These are phyloP conservation scores for Alviniconcha marisindica DNA, from an alignment of 1,140 invertebrate species.

Conservation along the genomic window DNA sequence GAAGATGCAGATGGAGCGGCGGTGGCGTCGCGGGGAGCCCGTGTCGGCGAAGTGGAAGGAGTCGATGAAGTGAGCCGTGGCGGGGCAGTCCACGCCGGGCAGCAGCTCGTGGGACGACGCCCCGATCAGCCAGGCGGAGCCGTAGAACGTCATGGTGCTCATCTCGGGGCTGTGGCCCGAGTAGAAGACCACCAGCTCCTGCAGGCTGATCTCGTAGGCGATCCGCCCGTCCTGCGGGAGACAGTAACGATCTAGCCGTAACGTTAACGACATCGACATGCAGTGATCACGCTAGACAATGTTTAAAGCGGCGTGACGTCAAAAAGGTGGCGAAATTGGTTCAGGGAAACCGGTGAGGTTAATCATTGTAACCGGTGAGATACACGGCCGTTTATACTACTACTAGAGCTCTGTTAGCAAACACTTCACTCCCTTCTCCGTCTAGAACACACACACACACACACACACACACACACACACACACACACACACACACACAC, in stretches of 20 bases:
- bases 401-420: too few relatives aligned
- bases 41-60: conserved; percentile 59
- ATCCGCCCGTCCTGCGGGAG: conserved; percentile 52
- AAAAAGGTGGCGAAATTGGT: too few relatives aligned
- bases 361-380: too few relatives aligned
- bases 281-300: too few relatives aligned
- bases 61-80: conserved; percentile 64
- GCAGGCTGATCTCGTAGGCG: conserved; percentile 70
- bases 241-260: too few relatives aligned
- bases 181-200: conserved; percentile 69
- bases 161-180: conserved; percentile 64
- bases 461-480: too few relatives aligned
- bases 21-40: conserved; percentile 48
- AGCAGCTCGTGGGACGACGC: conserved; percentile 63
- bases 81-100: conserved; percentile 68
- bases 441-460: too few relatives aligned
- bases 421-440: too few relatives aligned
- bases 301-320: neutral
- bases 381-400: too few relatives aligned
- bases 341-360: too few relatives aligned
- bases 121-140: conserved; percentile 64
- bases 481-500: conserved; percentile 1
- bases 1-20: conserved; percentile 71
- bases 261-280: too few relatives aligned
- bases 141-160: conserved; percentile 57